Conservation (phyloP, 2,797 vertebrate species). For the Huso huso region DNA sequence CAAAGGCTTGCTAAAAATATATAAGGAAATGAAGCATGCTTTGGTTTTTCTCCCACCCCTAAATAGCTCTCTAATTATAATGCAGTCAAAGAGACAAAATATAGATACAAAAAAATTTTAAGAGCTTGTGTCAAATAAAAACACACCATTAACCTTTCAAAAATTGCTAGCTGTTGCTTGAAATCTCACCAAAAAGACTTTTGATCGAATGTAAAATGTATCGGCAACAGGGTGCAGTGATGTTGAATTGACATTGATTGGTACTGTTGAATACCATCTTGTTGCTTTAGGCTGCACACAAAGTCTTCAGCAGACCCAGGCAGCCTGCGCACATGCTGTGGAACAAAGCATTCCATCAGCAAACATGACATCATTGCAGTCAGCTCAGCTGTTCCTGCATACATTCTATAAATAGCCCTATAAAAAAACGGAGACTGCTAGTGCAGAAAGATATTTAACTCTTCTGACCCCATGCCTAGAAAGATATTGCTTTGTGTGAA, state of each 20-base stretch:
- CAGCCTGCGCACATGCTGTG: slow-evolving; percentile 56
- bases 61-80: too few species aligned
- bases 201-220: slow-evolving; percentile 54
- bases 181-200: slow-evolving; percentile 62
- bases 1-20: slow-evolving; percentile 99
- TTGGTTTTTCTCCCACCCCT: slow-evolving; percentile 30
- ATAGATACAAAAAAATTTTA: slow-evolving; percentile 28
- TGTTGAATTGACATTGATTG: slow-evolving; percentile 44
- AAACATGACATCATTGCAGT: slow-evolving; percentile 86
- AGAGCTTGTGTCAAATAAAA: slow-evolving; percentile 50
- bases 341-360: slow-evolving; percentile 84
- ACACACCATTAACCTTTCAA: slow-evolving; percentile 52
- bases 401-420: slow-evolving; percentile 84
- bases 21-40: slow-evolving; percentile 59
- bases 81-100: slow-evolving; percentile 20
- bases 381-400: slow-evolving; percentile 86
- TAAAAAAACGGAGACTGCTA: slow-evolving; percentile 61
- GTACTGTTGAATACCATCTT: slow-evolving; percentile 71
- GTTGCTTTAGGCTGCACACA: slow-evolving; percentile 48
- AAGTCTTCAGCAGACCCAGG: slow-evolving; percentile 55
- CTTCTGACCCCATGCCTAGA: slow-evolving; percentile 53
- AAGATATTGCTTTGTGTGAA: slow-evolving; percentile 33
- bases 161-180: slow-evolving; percentile 57
- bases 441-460: slow-evolving; percentile 75
- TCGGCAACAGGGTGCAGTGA: too few species aligned